Evolutionary conservation across 1,140 invertebrate species (phyloP), one percentile per base, ranked within the genome.

Genomic region (Cotesia glomerata): DNA sequence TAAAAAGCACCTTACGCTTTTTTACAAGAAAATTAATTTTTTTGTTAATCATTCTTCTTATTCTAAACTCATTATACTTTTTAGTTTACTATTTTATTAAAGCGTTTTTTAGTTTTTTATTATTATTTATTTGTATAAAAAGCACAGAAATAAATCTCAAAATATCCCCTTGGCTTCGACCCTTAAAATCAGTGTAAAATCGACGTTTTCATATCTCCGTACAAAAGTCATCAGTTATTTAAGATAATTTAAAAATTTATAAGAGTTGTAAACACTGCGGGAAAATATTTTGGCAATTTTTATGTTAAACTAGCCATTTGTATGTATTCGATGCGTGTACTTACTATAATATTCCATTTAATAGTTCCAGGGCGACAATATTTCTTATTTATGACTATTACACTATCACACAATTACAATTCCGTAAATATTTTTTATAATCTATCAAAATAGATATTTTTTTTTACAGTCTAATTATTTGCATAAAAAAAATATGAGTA

Each of bases 271-370:
- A 54, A 5, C 16, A 54, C 5, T 54, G 16, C 9, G 16, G 39
- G 7, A 14, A 54, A 14, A 14, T 54, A 54, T 54, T 54, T 54
- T 54, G 13, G 5, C 52, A 54, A 54, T n/a, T 54, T 59, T 18
- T 11, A 76, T 62, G 77, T 75, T 80, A 82, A 84, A 83, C 77
- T 75, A 64, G 73, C 81, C 69, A 81, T 84, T 84, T 78, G 78
- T 82, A 84, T 83, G 82, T 76, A 77, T 73, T n/a, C 64, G 39
- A 45, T 45, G 7, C 8, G 68, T 34, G 14, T 35, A 59, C n/a
- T 7, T 26, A 36, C 54, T 58, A 69, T 58, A 59, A 69, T 69
- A 59, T 35, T 49, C 39, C 58, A 35, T 18, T 61, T 69, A 51
- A 69, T 58, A 58, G 16, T 69, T 56, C 32, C 32, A 18, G 11